phyloP scores from a whole-genome alignment of 2,888 invertebrate species.

The Pammene fasciana region DNA sequence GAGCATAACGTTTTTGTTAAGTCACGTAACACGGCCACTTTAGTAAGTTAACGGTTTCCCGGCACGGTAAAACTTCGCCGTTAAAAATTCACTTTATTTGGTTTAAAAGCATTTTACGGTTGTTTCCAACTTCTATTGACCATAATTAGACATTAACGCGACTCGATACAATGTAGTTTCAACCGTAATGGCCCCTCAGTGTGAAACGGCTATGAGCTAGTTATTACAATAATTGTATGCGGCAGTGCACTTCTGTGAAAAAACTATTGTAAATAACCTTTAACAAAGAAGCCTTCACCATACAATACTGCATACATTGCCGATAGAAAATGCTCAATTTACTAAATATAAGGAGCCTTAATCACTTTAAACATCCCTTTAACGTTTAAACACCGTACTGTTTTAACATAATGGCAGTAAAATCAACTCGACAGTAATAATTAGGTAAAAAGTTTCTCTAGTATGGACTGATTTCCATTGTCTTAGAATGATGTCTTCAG shows the following conservation, averaged over 20 bases:
- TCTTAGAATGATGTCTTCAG: no score
- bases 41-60: slow-evolving; percentile 27
- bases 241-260: background rate
- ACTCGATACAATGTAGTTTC: slow-evolving; percentile 24
- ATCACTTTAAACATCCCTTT: no score
- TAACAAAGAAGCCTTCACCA: background rate
- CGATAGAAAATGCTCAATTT: no score
- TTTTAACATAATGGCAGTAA: no score
- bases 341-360: no score
- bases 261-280: background rate
- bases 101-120: slow-evolving; percentile 37
- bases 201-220: slow-evolving; percentile 7
- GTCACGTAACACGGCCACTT: slow-evolving; percentile 30
- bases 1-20: background rate
- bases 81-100: slow-evolving; percentile 41
- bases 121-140: slow-evolving; percentile 32
- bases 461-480: no score
- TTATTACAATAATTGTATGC: slow-evolving; percentile 1
- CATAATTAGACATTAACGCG: slow-evolving; percentile 36
- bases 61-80: slow-evolving; percentile 27
- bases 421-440: no score
- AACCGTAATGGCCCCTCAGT: slow-evolving; percentile 18
- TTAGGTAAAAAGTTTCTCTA: no score
- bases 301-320: no score
- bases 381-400: no score